A percentile compares a stretch with the other conserved stretches of the same genome.
phyloP scores from a whole-genome alignment of 2,888 invertebrate species.

The Acanthosepion esculentum region DNA sequence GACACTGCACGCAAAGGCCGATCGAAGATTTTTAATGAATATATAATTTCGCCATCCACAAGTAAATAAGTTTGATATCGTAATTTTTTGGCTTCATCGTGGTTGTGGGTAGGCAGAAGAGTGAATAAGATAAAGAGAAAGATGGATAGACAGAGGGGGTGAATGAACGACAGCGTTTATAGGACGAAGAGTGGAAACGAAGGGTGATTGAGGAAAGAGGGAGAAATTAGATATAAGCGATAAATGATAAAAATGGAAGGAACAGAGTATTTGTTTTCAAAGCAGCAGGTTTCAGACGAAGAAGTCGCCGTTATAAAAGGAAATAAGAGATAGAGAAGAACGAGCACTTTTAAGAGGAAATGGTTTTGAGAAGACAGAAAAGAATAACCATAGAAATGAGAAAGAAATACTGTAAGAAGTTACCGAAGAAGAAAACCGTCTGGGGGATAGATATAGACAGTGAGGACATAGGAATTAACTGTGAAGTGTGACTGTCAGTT shows the following conservation, averaged over 20 bases:
- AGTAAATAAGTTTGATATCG: neutral
- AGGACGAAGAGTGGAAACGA: no score
- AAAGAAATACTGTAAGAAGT: neutral
- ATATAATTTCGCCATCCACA: neutral
- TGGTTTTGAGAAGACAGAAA: neutral
- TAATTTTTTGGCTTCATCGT: neutral
- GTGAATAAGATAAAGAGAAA: neutral
- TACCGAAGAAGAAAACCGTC: neutral
- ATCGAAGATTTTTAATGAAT: slow-evolving; percentile 18
- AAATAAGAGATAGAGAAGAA: no score
- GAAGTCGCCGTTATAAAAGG: no score
- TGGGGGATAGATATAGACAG: no score
- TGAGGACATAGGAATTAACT: no score
- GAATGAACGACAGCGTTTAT: neutral
- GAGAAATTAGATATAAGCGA: no score
- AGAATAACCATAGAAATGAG: neutral
- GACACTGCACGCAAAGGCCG: neutral
- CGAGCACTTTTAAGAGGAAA: neutral
- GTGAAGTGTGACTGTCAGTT: no score
- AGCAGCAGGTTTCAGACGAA: no score
- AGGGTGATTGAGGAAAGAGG: no score
- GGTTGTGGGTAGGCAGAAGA: no score
- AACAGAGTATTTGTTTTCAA: no score
- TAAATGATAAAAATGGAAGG: no score
- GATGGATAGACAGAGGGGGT: neutral